Evolutionary conservation across 1,140 invertebrate genomes (phyloP).

Genomic region (Sinonovacula constricta): DNA sequence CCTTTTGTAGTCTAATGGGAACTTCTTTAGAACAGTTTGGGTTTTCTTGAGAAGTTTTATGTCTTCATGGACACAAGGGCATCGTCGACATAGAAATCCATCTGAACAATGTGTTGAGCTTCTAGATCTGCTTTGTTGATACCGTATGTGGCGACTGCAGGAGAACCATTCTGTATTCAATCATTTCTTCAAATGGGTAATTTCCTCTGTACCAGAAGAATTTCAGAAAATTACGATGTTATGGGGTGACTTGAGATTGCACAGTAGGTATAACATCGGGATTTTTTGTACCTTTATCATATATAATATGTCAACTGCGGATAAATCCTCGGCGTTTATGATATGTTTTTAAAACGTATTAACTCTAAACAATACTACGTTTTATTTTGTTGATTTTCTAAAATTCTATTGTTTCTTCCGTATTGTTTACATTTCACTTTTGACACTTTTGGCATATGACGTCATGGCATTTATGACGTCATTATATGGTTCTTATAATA

Average conservation of each 20-base stretch:
- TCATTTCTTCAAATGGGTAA: background rate
- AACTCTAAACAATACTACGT: too few relatives aligned
- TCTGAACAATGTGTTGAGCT: conserved; percentile 17
- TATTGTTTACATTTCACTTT: too few relatives aligned
- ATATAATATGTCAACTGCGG: too few relatives aligned
- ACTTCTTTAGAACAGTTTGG: background rate
- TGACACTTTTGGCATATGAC: too few relatives aligned
- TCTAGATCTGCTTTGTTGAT: conserved; percentile 13
- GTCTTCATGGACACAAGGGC: conserved; percentile 26
- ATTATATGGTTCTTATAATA: too few relatives aligned
- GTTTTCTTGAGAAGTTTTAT: conserved; percentile 26
- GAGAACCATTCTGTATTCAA: conserved; percentile 45
- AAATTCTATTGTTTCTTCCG: too few relatives aligned
- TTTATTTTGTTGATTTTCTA: too few relatives aligned
- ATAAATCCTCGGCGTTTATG: too few relatives aligned
- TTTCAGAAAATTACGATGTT: conserved; percentile 32
- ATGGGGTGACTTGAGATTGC: conserved; percentile 8
- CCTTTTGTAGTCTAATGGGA: conserved; percentile 7
- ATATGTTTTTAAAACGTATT: too few relatives aligned
- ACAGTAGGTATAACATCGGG: too few relatives aligned
- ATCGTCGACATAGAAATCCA: conserved; percentile 38
- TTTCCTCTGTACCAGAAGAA: conserved; percentile 32
- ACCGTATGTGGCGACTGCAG: conserved; percentile 35
- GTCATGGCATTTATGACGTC: too few relatives aligned
- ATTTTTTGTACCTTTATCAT: too few relatives aligned